phyloP scores from a whole-genome alignment of 2,888 invertebrate species.

The Alsophila aescularia region DNA sequence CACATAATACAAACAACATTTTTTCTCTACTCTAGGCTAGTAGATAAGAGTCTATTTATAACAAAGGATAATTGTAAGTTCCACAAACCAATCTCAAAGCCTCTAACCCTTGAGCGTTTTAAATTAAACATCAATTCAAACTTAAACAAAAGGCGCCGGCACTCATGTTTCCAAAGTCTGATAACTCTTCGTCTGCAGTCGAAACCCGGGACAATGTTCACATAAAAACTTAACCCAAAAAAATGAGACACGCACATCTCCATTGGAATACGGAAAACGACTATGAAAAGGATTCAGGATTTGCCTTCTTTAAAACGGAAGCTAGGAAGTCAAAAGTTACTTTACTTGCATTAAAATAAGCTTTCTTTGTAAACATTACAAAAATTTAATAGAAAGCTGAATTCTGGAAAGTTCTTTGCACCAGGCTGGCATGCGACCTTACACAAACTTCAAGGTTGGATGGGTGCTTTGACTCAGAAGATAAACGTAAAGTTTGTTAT shows the following conservation, averaged over 20 bases:
- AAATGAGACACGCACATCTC: slow-evolving; percentile 51
- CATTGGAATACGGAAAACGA: slow-evolving; percentile 37
- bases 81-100: slow-evolving; percentile 10
- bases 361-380: too few species aligned
- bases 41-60: not conserved
- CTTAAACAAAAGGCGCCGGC: slow-evolving; percentile 56
- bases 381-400: too few species aligned
- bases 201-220: slow-evolving; percentile 62
- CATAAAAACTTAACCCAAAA: slow-evolving; percentile 62
- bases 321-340: too few species aligned
- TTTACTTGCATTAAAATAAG: not conserved
- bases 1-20: too few species aligned
- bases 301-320: not conserved
- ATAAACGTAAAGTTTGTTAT: slow-evolving; percentile 4
- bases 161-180: slow-evolving; percentile 51
- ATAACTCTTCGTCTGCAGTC: slow-evolving; percentile 62
- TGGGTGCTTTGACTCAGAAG: slow-evolving; percentile 7
- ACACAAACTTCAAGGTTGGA: not conserved
- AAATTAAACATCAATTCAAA: slow-evolving; percentile 12
- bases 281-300: not conserved
- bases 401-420: too few species aligned
- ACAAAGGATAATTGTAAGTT: not conserved
- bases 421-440: not conserved
- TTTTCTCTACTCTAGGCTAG: not conserved
- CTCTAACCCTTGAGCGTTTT: slow-evolving; percentile 5